Conservation (phyloP, 2,888 invertebrate species). For the Diloba caeruleocephala region DNA sequence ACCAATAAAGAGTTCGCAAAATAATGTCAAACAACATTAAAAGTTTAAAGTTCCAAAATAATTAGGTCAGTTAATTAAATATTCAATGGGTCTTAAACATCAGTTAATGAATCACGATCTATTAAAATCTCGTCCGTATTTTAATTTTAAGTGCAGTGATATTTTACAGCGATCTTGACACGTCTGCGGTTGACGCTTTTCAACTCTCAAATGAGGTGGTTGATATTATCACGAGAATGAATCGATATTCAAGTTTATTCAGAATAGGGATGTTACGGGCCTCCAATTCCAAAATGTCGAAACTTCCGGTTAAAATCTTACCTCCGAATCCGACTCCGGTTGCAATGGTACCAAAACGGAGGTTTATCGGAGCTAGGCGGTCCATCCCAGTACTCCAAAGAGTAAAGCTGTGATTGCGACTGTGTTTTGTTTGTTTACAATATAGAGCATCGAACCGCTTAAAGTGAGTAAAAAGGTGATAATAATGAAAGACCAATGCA, state of each 20-base stretch:
- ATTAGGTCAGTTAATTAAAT: conserved; percentile 30
- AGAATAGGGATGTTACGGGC: too few relatives aligned
- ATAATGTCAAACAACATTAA: conserved; percentile 9
- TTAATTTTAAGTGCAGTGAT: conserved; percentile 33
- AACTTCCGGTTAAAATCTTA: too few relatives aligned
- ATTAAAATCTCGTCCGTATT: conserved; percentile 14
- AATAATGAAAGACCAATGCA: too few relatives aligned
- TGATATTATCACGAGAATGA: conserved; percentile 18
- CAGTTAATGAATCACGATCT: conserved; percentile 21
- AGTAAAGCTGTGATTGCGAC: too few relatives aligned
- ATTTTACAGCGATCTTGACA: conserved; percentile 16
- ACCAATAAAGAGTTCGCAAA: conserved; percentile 10
- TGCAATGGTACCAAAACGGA: too few relatives aligned
- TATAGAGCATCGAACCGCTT: too few relatives aligned
- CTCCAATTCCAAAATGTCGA: too few relatives aligned
- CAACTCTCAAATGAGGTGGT: conserved; percentile 26
- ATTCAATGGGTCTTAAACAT: conserved; percentile 10
- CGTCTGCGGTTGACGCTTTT: conserved; percentile 35
- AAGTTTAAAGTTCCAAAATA: conserved; percentile 18
- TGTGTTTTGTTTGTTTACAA: too few relatives aligned
- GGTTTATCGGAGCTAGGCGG: too few relatives aligned
- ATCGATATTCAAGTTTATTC: conserved; percentile 7
- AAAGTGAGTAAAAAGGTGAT: too few relatives aligned
- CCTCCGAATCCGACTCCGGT: too few relatives aligned
- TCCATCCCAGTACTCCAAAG: too few relatives aligned